phyloP scores from a whole-genome alignment of 2,797 vertebrate species.

The Xenops minutus region DNA sequence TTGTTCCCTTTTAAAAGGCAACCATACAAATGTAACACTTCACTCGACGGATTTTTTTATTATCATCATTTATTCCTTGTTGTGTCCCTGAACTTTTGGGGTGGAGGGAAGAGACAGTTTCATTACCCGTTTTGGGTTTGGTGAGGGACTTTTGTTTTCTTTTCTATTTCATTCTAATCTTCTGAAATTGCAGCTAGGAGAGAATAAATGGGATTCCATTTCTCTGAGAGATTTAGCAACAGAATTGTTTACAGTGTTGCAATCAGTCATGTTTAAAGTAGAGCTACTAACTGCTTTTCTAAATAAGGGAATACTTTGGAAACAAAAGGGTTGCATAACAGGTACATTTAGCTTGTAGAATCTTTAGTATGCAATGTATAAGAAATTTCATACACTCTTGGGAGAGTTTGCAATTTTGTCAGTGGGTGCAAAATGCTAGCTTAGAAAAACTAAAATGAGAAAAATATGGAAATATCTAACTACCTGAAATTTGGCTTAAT shows the following conservation, averaged over 20 bases:
- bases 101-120: not conserved
- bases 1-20: not conserved
- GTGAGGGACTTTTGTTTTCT: not conserved
- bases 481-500: not conserved
- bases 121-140: not conserved
- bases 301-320: slow-evolving; percentile 34
- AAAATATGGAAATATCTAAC: not conserved
- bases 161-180: not conserved
- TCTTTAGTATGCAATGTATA: not conserved
- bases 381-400: not conserved
- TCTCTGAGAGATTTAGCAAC: slow-evolving; percentile 19
- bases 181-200: not conserved
- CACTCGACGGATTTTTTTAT: not conserved
- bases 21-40: not conserved
- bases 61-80: not conserved
- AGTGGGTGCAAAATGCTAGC: not conserved
- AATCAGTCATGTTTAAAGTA: slow-evolving; percentile 59
- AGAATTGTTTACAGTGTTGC: slow-evolving; percentile 46
- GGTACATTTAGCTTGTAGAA: slow-evolving; percentile 10
- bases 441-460: not conserved
- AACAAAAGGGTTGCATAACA: slow-evolving; percentile 47
- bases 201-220: slow-evolving; percentile 45
- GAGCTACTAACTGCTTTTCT: slow-evolving; percentile 33
- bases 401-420: not conserved
- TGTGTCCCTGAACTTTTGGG: not conserved